These are phyloP conservation scores for Aphelocoma californica DNA, from an alignment of 2,797 vertebrate genomes.

Conservation along the genomic window DNA sequence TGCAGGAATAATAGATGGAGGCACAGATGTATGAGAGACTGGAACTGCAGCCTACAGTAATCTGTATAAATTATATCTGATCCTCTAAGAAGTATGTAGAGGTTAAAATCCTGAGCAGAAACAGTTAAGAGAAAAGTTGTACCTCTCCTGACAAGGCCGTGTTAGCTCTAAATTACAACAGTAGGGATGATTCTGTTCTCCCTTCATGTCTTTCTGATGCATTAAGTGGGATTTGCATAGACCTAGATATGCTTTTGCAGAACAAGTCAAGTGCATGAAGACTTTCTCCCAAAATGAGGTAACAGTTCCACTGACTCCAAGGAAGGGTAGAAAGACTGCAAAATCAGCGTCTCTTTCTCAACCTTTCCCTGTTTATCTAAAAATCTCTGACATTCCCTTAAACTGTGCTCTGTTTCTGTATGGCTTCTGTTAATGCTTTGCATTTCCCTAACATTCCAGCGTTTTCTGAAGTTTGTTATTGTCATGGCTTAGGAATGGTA, in stretches of 20 bases:
- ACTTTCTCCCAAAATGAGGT: background rate
- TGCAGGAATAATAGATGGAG: background rate
- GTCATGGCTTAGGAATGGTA: background rate
- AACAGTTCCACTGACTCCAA: background rate
- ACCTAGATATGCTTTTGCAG: background rate
- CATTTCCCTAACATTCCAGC: background rate
- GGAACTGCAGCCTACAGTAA: background rate
- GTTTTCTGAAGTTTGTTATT: background rate
- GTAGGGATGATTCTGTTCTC: background rate
- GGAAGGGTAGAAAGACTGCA: background rate
- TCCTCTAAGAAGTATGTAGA: background rate
- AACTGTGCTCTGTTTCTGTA: background rate
- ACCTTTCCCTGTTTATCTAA: background rate
- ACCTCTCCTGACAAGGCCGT: background rate
- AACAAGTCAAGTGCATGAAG: fast-evolving
- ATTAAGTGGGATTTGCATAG: background rate
- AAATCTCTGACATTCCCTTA: background rate
- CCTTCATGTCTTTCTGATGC: background rate
- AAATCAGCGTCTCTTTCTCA: background rate
- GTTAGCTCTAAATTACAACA: background rate
- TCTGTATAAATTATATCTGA: background rate
- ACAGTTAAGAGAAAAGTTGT: background rate
- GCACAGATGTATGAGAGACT: background rate
- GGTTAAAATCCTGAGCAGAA: background rate
- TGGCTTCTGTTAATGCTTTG: background rate